Percentiles rank a stretch among this genome's conserved stretches.
Evolutionary conservation across 1,140 invertebrate genomes (phyloP).

Genomic region (Philopotamus ludificatus): DNA sequence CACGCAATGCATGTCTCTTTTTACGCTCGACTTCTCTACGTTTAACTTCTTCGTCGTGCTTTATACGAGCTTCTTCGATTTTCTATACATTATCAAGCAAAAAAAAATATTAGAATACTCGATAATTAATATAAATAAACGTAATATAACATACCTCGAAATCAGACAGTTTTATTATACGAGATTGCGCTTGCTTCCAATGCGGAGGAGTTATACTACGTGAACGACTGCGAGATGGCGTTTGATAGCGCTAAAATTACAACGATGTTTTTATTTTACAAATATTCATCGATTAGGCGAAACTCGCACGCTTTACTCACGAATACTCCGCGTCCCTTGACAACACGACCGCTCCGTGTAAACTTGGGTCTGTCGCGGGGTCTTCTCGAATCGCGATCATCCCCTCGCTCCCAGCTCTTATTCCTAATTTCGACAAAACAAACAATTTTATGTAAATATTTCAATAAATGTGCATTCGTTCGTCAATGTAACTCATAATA

Average conservation of each 20-base stretch:
- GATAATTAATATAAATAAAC: conserved; percentile 10
- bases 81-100: conserved; percentile 50
- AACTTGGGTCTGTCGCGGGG: conserved; percentile 55
- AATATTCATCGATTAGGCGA: neutral
- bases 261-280: neutral
- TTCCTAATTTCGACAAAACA: too few relatives aligned
- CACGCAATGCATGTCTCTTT: conserved; percentile 58
- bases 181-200: conserved; percentile 82
- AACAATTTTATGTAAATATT: too few relatives aligned
- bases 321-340: conserved; percentile 86
- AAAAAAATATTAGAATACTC: conserved; percentile 29
- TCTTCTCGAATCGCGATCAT: conserved; percentile 34
- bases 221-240: conserved; percentile 78
- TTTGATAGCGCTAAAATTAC: conserved; percentile 71
- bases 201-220: conserved; percentile 85
- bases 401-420: conserved; percentile 27
- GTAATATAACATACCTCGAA: conserved; percentile 61
- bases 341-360: conserved; percentile 75
- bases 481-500: too few relatives aligned
- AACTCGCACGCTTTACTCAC: conserved; percentile 60
- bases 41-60: conserved; percentile 63
- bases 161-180: conserved; percentile 79
- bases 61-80: conserved; percentile 63
- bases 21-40: conserved; percentile 61
- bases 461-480: too few relatives aligned